phyloP scores from a whole-genome alignment of 2,797 vertebrate genomes.

The Muscicapa comitata region DNA sequence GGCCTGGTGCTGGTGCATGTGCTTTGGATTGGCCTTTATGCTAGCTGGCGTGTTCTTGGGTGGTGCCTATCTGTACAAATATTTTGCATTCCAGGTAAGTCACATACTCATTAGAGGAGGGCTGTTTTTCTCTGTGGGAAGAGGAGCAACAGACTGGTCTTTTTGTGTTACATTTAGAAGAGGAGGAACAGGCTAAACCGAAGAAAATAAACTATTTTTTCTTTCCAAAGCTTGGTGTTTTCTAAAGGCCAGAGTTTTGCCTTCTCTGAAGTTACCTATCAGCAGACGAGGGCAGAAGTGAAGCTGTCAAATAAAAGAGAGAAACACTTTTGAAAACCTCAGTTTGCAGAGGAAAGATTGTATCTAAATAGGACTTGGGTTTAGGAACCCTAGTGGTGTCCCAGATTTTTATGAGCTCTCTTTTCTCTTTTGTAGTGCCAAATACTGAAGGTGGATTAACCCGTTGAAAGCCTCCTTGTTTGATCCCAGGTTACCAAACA shows the following conservation, averaged over 20 bases:
- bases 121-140: background rate
- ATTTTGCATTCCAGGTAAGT: slow-evolving; percentile 86
- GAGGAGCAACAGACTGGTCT: background rate
- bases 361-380: background rate
- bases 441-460: background rate
- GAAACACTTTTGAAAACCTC: background rate
- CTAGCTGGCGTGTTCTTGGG: slow-evolving; percentile 91
- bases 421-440: background rate
- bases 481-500: background rate
- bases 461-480: background rate
- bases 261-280: background rate
- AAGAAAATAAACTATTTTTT: background rate
- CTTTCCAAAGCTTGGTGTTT: background rate
- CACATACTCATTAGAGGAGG: background rate
- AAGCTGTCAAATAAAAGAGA: background rate
- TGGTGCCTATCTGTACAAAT: slow-evolving; percentile 90
- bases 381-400: background rate
- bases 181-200: background rate
- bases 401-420: background rate
- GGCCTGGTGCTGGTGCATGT: slow-evolving; percentile 98
- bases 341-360: background rate
- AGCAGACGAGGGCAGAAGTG: background rate
- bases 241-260: background rate
- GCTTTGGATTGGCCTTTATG: slow-evolving; percentile 92
- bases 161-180: background rate